Conservation (phyloP, 2,797 vertebrate genomes). For the Jordanella pulchra region DNA sequence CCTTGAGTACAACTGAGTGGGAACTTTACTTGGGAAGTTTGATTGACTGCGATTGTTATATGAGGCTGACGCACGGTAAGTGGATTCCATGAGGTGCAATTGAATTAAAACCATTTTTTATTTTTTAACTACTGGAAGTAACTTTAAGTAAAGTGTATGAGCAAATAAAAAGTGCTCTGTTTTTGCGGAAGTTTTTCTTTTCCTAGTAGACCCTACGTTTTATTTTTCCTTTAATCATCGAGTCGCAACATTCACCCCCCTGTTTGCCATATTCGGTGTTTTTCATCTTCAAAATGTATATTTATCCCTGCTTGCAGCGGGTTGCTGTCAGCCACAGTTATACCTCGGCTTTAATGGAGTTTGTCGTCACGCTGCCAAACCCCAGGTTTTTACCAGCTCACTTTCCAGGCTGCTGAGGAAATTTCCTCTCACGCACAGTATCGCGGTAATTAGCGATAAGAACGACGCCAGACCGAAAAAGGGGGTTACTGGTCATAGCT, state of each 20-base stretch:
- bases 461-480: background rate
- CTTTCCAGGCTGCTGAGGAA: background rate
- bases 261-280: too few species aligned
- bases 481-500: background rate
- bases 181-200: background rate
- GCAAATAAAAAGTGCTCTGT: background rate
- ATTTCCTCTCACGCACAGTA: background rate
- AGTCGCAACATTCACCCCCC: background rate
- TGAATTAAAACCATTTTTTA: background rate
- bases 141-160: background rate
- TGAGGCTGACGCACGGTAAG: constrained; percentile 51
- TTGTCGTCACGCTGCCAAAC: background rate
- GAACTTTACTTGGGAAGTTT: constrained; percentile 29
- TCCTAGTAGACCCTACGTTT: background rate
- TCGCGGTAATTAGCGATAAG: constrained; percentile 19
- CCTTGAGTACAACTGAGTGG: constrained; percentile 6
- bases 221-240: background rate
- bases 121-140: background rate
- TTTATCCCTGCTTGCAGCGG: background rate
- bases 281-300: background rate
- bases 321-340: too few species aligned
- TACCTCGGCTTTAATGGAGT: background rate
- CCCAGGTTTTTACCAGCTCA: background rate
- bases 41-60: constrained; percentile 19
- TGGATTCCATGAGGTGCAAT: background rate